Evolutionary conservation across 2,797 vertebrate genomes (phyloP), one percentile per base, ranked within the genome.

Genomic region (Helarctos malayanus): DNA sequence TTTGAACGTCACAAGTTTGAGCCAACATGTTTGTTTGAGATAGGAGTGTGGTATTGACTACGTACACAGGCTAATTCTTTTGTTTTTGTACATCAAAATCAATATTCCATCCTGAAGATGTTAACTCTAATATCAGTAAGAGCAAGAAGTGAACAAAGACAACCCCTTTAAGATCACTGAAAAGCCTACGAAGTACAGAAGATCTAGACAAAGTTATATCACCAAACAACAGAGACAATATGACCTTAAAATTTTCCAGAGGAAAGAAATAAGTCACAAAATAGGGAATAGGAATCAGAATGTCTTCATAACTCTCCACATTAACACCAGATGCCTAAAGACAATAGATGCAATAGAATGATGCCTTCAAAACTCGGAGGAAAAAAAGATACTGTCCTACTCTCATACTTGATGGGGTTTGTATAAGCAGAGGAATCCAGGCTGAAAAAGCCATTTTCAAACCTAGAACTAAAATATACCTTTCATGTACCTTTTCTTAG

Each of bases 381-480:
- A 49, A 52, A 69, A 71, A 79, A 76, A 54, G 18, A 3, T 69
- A 29, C 23, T 71, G 3, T n/a, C 56, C 4, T 73, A 35, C 3
- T 27, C 13, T 91, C 41, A 73, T 7, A 82, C 0, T 79, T 93
- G n/a, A 65, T 83, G 38, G 49, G 19, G 47, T 95, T 94, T 95
- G 49, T 88, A 32, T 8, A 84, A 15, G 38, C 14, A 95, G 45
- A 86, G 75, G 78, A 97, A 86, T 59, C 23, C 23, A 75, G 6
- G 11, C 49, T 93, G 75, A 84, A 91, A 96, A 96, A 71, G 47
- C 49, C 11, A 71, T 93, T 95, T 96, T 96, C 83, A 89, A 63
- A 63, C 27, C 35, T 88, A 52, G 59, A 79, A 95, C 85, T 87
- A 87, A 97, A 95, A 89, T 87, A 84, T n/a, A 86, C n/a, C 19